phyloP scores from a whole-genome alignment of 2,888 invertebrate genomes.

The Nudaria mundana region DNA sequence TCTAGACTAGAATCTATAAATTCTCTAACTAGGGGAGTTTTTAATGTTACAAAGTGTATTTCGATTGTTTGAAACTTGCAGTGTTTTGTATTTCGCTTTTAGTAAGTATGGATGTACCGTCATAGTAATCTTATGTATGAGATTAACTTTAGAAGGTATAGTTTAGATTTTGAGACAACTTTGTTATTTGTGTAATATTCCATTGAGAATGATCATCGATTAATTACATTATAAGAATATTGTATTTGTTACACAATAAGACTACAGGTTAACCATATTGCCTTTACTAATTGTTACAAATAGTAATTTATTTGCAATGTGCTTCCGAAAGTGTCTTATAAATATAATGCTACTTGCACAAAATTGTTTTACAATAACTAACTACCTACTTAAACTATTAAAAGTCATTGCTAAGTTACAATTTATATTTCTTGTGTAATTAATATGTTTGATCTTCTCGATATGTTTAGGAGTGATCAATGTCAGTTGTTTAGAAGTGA shows the following conservation, averaged over 20 bases:
- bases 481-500: constrained; percentile 7
- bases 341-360: no score
- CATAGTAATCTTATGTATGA: constrained; percentile 68
- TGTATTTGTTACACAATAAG: neutral
- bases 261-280: no score
- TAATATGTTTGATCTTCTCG: constrained; percentile 21
- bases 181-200: constrained; percentile 12
- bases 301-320: neutral
- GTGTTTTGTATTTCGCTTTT: constrained; percentile 40
- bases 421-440: constrained; percentile 20
- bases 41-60: constrained; percentile 28
- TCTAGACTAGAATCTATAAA: no score
- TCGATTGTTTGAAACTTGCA: constrained; percentile 24
- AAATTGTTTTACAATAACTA: no score
- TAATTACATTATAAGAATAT: constrained; percentile 17
- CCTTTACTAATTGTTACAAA: neutral
- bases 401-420: no score
- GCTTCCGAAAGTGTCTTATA: neutral
- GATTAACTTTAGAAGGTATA: constrained; percentile 72
- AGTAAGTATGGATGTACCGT: constrained; percentile 56
- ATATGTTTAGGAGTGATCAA: constrained; percentile 16
- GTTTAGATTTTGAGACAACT: constrained; percentile 34
- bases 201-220: constrained; percentile 22
- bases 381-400: no score
- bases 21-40: constrained; percentile 3